Percentiles rank a stretch among this genome's conserved stretches.
Conservation (phyloP, 2,113 vertebrate species). For the Mesitornis unicolor region DNA sequence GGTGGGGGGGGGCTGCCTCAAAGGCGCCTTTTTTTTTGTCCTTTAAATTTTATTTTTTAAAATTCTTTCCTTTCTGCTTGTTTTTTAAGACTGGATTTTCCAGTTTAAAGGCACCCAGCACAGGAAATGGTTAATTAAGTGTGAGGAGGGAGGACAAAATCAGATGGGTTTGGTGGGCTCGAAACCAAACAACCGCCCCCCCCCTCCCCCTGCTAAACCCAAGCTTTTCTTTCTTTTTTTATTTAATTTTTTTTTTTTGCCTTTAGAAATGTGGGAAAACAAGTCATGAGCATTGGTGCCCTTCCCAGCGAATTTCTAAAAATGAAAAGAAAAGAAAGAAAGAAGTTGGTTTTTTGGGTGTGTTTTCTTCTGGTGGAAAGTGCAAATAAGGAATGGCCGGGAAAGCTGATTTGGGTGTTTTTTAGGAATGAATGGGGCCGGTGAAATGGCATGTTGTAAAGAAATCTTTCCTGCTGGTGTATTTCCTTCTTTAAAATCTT, state of each 20-base stretch:
- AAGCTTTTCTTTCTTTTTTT: too few species aligned
- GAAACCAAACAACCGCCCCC: background rate
- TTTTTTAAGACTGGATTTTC: conserved; percentile 49
- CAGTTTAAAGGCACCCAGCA: background rate
- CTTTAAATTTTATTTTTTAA: background rate
- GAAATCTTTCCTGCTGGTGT: background rate
- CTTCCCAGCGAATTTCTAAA: background rate
- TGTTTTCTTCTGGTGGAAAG: background rate
- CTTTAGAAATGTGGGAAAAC: background rate
- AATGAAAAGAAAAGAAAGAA: too few species aligned
- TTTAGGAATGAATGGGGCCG: background rate
- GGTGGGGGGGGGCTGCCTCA: background rate
- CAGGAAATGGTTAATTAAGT: conserved; percentile 56
- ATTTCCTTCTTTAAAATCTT: background rate
- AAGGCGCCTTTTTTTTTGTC: background rate
- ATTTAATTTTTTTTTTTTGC: background rate
- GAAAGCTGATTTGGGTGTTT: too few species aligned
- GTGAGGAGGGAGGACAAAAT: background rate
- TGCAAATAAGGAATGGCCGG: background rate
- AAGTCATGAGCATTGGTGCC: background rate
- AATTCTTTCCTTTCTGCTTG: background rate
- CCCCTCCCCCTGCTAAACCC: too few species aligned
- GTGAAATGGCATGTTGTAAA: background rate
- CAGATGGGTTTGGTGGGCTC: background rate
- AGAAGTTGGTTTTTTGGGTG: background rate